Base-by-base conservation (phyloP, 1,140 invertebrate species). In the Sipha flava region DNA sequence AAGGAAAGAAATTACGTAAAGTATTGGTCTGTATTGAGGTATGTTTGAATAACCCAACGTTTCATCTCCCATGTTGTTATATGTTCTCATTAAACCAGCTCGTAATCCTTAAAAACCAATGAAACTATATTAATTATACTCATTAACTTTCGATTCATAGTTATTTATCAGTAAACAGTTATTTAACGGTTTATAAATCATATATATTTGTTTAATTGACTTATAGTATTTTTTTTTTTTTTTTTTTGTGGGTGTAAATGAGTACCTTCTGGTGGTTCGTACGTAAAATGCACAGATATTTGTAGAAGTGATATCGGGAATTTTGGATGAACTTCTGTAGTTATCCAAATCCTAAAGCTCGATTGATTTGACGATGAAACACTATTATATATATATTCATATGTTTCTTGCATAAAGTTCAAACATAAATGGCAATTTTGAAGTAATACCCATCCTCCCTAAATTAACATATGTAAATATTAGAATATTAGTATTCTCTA, bases 211-310 rank as follows among this genome's bases (percentile, higher is more conserved):
- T n/a, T n/a, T n/a, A n/a, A n/a, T n/a, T n/a, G n/a, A n/a, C n/a
- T n/a, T n/a, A n/a, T n/a, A n/a, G n/a, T n/a, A n/a, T n/a, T n/a
- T n/a, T n/a, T n/a, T n/a, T n/a, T n/a, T n/a, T n/a, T n/a, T n/a
- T n/a, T n/a, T n/a, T n/a, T n/a, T n/a, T n/a, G n/a, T n/a, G n/a
- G n/a, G n/a, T n/a, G n/a, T n/a, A n/a, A n/a, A n/a, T n/a, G n/a
- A n/a, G n/a, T 88, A 88, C 92, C 94, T 86, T 97, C 95, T 0
- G 96, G 96, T 49, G 97, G 96, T 87, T 98, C 96, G 85, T 98
- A 98, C 0, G 96, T 98, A 84, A 97, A 98, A 86, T 98, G 98
- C 49, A 98, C 95, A 1, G 95, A 94, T 90, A 96, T 95, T 88
- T 92, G 92, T 2, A 93, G 86, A 29, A 93, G 85, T 59, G 91